A percentile compares a stretch with the other conserved stretches of the same genome.
Conservation (phyloP, 2,113 vertebrate genomes). For the Percopsis transmontana region DNA sequence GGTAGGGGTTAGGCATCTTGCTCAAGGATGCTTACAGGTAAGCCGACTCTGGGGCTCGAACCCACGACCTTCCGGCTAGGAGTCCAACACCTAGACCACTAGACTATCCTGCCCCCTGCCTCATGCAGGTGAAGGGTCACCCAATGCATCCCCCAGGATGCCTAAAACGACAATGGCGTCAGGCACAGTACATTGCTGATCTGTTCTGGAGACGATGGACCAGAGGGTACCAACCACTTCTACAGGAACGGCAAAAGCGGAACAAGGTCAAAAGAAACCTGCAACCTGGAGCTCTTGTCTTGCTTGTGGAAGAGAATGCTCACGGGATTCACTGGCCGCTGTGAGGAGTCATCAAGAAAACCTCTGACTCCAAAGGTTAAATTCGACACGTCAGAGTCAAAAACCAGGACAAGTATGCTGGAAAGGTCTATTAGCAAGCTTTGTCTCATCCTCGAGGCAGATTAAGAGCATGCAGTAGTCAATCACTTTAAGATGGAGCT, state of each 20-base stretch:
- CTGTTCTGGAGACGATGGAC: not conserved
- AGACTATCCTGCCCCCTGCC: no score
- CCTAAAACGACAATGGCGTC: not conserved
- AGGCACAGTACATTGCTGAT: not conserved
- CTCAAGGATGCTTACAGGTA: no score
- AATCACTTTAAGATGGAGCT: no score
- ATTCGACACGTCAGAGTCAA: not conserved
- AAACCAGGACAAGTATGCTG: not conserved
- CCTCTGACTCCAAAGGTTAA: not conserved
- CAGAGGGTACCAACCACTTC: not conserved
- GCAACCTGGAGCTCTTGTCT: not conserved
- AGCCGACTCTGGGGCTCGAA: no score
- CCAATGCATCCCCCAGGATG: no score
- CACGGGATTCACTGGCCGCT: not conserved
- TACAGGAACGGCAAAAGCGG: not conserved
- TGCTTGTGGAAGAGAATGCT: not conserved
- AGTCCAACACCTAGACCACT: no score
- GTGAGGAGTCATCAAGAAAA: not conserved
- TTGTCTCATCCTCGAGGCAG: not conserved
- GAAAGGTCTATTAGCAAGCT: not conserved
- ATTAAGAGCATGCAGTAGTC: not conserved
- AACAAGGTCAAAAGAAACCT: not conserved
- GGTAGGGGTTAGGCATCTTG: no score
- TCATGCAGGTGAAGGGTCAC: no score
- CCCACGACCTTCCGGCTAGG: no score